These are phyloP conservation scores for Hemiprocne comata DNA, from an alignment of 2,113 vertebrate genomes.

Conservation along the genomic window DNA sequence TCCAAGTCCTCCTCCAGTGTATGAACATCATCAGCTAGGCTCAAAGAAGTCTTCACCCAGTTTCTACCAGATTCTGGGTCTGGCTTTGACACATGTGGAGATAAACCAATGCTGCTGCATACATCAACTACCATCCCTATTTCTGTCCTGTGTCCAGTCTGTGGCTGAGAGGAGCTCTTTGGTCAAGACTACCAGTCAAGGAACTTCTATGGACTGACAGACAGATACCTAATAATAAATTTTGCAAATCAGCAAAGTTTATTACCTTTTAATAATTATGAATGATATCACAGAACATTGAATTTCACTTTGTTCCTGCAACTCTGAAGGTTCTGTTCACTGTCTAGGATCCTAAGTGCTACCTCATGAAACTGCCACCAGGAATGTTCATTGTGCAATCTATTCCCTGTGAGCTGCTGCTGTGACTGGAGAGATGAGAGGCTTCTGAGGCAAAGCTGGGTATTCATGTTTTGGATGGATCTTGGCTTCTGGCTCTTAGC, in stretches of 20 bases:
- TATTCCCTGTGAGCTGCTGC: neutral
- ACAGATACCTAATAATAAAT: neutral
- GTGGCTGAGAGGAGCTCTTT: neutral
- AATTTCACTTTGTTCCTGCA: neutral
- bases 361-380: neutral
- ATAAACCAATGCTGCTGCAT: neutral
- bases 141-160: neutral
- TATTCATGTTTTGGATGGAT: accelerated
- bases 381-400: neutral
- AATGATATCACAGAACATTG: neutral
- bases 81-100: neutral
- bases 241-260: neutral
- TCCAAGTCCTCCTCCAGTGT: neutral
- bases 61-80: neutral
- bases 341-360: neutral
- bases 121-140: neutral
- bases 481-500: neutral
- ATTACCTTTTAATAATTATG: neutral
- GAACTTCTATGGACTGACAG: neutral
- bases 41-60: neutral
- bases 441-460: neutral
- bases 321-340: neutral
- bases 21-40: neutral
- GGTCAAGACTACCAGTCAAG: neutral
- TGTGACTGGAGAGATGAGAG: neutral